A percentile compares a stretch with the other conserved stretches of the same genome.
Conservation (phyloP, 2,888 invertebrate species). For the Calameuta idolon region DNA sequence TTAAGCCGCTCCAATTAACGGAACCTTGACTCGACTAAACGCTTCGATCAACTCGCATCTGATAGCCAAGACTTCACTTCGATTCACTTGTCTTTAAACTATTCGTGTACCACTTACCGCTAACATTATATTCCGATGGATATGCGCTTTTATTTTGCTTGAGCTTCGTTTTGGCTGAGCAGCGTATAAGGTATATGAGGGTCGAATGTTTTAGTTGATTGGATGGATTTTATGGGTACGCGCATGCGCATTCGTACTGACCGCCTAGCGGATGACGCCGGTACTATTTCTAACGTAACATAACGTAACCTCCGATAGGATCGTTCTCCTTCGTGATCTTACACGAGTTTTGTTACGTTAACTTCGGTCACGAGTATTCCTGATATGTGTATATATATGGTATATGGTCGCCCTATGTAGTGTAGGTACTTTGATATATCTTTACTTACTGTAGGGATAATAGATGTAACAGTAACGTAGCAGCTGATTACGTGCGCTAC, state of each 20-base stretch:
- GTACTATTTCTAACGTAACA: not conserved
- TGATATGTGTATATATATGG: not conserved
- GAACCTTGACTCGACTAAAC: constrained; percentile 4
- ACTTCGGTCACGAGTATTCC: not conserved
- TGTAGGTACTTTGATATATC: not conserved
- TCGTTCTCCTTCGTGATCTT: not conserved
- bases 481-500: constrained; percentile 40
- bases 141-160: not conserved
- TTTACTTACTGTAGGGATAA: not conserved
- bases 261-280: not conserved
- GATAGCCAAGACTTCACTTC: not conserved
- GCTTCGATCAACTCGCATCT: not conserved
- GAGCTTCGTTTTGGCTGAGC: not conserved
- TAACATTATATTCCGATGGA: not conserved
- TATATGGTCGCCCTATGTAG: not conserved
- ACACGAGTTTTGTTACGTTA: not conserved
- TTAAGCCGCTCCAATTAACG: constrained; percentile 8
- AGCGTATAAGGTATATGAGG: too few species aligned
- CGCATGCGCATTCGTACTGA: not conserved
- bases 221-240: not conserved
- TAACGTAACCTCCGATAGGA: not conserved
- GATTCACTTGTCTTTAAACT: not conserved
- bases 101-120: not conserved
- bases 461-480: constrained; percentile 12
- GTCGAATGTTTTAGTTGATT: not conserved